Conservation (phyloP, 1,140 invertebrate genomes). For the Drosophila punjabiensis region DNA sequence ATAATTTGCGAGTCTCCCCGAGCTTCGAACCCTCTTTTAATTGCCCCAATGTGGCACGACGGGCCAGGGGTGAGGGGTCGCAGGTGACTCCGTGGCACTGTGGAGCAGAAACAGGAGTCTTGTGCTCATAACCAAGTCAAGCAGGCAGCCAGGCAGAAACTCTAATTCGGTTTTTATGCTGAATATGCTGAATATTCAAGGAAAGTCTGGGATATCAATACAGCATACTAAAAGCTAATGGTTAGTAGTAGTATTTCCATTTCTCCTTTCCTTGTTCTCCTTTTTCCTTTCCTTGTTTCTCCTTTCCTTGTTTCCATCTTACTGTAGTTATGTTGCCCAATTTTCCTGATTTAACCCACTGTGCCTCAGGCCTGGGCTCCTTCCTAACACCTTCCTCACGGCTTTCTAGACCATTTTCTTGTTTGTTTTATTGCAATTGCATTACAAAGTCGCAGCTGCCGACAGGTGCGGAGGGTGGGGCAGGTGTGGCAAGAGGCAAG, state of each 20-base stretch:
- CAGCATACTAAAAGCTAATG: not conserved
- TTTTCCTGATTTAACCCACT: not conserved
- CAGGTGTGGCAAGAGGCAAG: not conserved
- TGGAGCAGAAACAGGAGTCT: slow-evolving; percentile 1
- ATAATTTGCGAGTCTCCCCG: slow-evolving; percentile 62
- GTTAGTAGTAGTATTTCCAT: not conserved
- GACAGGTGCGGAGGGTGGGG: slow-evolving; percentile 21
- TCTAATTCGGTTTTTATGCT: not conserved
- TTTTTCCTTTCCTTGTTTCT: no score
- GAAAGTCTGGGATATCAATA: not conserved
- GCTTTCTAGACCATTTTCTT: slow-evolving; percentile 38
- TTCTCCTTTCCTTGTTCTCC: no score
- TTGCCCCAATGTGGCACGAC: slow-evolving; percentile 35
- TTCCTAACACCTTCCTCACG: not conserved
- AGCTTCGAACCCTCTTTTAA: slow-evolving; percentile 68
- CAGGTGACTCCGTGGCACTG: slow-evolving; percentile 23
- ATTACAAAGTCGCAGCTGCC: slow-evolving; percentile 63
- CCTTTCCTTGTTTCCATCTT: no score
- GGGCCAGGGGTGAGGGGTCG: not conserved
- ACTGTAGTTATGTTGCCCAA: not conserved
- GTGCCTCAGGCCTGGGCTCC: not conserved
- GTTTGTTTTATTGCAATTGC: slow-evolving; percentile 71
- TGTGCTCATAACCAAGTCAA: not conserved
- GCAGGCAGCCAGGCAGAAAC: not conserved
- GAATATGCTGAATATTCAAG: not conserved